Evolutionary conservation across 2,797 vertebrate species (phyloP).

Genomic region (Pangasius djambal): DNA sequence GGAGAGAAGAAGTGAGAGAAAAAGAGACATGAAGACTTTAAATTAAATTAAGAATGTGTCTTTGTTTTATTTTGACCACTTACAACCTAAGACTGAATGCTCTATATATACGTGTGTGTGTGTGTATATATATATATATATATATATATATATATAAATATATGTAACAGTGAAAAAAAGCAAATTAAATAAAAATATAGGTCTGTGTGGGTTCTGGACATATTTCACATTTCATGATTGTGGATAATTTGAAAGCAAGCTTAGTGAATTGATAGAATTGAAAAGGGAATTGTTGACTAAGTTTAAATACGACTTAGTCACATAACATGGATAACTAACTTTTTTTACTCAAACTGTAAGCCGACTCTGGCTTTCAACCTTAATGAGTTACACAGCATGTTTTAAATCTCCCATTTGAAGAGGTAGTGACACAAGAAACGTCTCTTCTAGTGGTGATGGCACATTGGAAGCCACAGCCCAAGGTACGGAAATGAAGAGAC

Average conservation of each 20-base stretch:
- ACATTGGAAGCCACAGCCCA: background rate
- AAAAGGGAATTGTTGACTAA: background rate
- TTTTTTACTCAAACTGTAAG: background rate
- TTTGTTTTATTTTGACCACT: background rate
- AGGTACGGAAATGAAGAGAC: background rate
- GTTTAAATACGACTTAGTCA: background rate
- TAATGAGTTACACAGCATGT: background rate
- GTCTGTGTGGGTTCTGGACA: background rate
- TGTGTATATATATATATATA: too few species aligned
- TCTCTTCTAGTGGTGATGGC: background rate
- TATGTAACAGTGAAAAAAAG: background rate
- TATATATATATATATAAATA: too few species aligned
- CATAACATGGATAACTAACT: background rate
- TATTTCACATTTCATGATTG: background rate
- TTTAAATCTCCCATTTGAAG: background rate
- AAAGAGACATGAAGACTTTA: background rate
- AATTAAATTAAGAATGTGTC: background rate
- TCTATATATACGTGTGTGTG: background rate
- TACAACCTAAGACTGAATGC: background rate
- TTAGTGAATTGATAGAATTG: background rate
- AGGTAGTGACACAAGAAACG: slow-evolving; percentile 9
- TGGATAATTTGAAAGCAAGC: background rate
- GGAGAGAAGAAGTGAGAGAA: background rate
- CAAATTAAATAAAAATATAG: background rate
- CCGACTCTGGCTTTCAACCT: slow-evolving; percentile 1